Evolutionary conservation across 2,113 vertebrate species (phyloP).

Genomic region (Rhinichthys klamathensis): DNA sequence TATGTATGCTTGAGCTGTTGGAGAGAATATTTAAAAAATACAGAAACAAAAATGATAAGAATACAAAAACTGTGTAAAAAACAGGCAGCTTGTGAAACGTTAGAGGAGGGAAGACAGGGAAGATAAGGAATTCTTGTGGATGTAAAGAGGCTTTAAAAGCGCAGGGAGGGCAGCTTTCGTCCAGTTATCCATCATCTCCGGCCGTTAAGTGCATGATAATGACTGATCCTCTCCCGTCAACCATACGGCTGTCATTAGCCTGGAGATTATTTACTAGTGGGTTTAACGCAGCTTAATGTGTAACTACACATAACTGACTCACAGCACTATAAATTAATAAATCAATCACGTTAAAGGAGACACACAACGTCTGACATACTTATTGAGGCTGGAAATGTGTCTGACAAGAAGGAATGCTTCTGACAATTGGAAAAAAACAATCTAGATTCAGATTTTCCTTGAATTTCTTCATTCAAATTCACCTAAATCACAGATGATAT

Average conservation of each 20-base stretch:
- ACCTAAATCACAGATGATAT: not conserved
- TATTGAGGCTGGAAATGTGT: not conserved
- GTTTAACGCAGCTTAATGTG: slow-evolving; percentile 11
- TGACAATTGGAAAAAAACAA: not conserved
- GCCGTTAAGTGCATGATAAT: not conserved
- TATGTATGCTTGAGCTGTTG: no score
- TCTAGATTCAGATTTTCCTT: not conserved
- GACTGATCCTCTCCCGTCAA: not conserved
- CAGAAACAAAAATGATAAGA: no score
- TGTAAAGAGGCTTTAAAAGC: not conserved
- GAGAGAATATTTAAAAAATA: no score
- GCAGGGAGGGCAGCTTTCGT: not conserved
- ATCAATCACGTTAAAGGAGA: not conserved
- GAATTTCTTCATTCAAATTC: not conserved
- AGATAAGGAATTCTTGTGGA: not conserved
- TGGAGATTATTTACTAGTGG: not conserved
- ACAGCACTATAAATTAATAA: not conserved
- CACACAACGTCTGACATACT: not conserved
- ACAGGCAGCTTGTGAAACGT: not conserved
- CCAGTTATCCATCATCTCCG: slow-evolving; percentile 17
- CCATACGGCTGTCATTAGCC: slow-evolving; percentile 3
- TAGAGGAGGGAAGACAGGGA: not conserved
- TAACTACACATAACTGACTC: slow-evolving; percentile 8
- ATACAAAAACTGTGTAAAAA: no score
- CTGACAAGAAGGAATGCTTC: not conserved